Base-by-base conservation (phyloP, 2,888 invertebrate species). In the Polydrusus tereticollis region DNA sequence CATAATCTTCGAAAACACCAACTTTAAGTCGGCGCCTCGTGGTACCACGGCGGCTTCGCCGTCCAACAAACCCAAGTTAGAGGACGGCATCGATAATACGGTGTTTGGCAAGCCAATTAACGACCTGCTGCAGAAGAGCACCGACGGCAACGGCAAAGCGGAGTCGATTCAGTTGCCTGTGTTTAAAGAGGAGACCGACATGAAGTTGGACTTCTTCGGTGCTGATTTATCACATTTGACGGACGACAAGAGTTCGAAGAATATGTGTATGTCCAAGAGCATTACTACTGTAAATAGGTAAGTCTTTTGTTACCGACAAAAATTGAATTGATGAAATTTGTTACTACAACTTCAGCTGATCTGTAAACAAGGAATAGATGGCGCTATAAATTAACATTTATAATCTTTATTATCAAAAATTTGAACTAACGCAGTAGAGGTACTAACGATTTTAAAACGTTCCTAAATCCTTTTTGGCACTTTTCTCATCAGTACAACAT, bases 161-260 rank as follows among this genome's bases (percentile, higher is more conserved):
- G 85, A 87, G 76, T 83, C 10, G 86, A 87, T 60, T 21, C 88
- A 87, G 71, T 87, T 94, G 81, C 92, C 91, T n/a, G 89, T 94
- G 83, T 94, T 93, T 80, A 90, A 90, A 69, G 94, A 95, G 83
- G 94, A 95, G 81, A 92, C 90, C 21, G 96, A 96, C 81, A 94
- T 97, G 90, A 96, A 96, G 85, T 87, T 97, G 67, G 96, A 96
- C 85, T 97, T 97, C 84, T 97, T 97, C 84, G 95, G 96, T 82
- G 92, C 94, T 16, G 94, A 94, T 79, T 88, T 95, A 60, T 90
- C 90, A 14, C 92, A 91, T 83, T 87, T 93, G 50, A 90, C 93
- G 1, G 93, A 93, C 64, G 93, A 93, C 76, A 93, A 93, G 82
- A n/a, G 64, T 6, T 84, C 88, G 38, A 89, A 89, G 77, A 87